Evolutionary conservation across 2,888 invertebrate species (phyloP).

Genomic region (Stratiomys singularior): DNA sequence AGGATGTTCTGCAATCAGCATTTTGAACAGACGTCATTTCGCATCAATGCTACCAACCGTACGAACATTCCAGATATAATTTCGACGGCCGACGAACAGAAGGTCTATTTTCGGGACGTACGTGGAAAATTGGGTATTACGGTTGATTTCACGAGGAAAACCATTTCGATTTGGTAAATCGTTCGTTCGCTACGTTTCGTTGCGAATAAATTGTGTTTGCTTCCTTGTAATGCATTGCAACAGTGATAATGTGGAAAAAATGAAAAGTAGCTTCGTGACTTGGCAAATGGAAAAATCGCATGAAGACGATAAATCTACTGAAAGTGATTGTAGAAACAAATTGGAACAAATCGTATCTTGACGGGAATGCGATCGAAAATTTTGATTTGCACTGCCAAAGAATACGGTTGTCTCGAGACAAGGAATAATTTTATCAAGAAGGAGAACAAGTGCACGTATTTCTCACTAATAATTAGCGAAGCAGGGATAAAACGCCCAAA

Average conservation of each 20-base stretch:
- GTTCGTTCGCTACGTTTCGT: background rate
- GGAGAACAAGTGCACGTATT: background rate
- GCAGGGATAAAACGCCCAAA: no score
- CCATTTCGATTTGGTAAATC: background rate
- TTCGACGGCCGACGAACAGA: slow-evolving; percentile 19
- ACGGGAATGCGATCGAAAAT: slow-evolving; percentile 43
- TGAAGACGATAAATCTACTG: slow-evolving; percentile 10
- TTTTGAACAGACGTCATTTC: background rate
- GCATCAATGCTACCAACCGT: background rate
- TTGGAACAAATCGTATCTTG: slow-evolving; percentile 48
- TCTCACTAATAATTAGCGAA: no score
- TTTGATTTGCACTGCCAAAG: background rate
- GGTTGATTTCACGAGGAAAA: background rate
- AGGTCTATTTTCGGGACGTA: background rate
- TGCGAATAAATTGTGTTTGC: slow-evolving; percentile 21
- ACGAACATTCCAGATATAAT: slow-evolving; percentile 4
- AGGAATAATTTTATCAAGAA: no score
- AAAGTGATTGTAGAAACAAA: background rate
- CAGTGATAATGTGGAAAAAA: slow-evolving; percentile 49
- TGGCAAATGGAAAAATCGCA: slow-evolving; percentile 22
- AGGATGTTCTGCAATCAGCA: background rate
- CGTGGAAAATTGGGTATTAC: background rate
- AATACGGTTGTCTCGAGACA: background rate
- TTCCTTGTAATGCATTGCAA: slow-evolving; percentile 48
- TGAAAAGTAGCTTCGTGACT: slow-evolving; percentile 38